Base-by-base conservation (phyloP, 2,113 vertebrate species). In the Chloropsis hardwickii region DNA sequence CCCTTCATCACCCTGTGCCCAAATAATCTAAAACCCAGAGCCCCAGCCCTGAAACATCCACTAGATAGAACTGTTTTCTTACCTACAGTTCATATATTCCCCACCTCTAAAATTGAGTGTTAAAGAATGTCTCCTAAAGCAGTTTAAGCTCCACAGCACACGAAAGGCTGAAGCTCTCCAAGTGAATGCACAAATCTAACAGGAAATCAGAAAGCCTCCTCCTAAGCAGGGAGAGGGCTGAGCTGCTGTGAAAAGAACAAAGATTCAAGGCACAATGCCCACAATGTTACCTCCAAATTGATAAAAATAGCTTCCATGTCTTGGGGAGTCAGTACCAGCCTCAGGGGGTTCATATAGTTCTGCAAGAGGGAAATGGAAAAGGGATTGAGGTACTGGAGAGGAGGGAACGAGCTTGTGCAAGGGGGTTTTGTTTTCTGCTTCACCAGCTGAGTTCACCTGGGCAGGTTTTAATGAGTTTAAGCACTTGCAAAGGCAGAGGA, bases 291-390 rank as follows among this genome's bases (percentile, higher is more conserved):
- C 99, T 99, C 99, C 65, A 99, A 96, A 94, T 99, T 99, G 96
- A 99, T 99, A 94, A 99, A 99, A 96, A 99, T 98, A 12, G 99
- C 98, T 42, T 98, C 98, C 99, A 99, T 98, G 71, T 99, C 99
- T 5, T 98, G 98, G 1, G 98, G 98, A 87, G 96, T 98, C 94
- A 99, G 98, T 21, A 99, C 98, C 92, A 98, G 98, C 96, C 98
- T 98, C 97, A 99, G 82, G 5, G 99, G 99, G 70, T 98, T 98
- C 99, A 99, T 99, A 47, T 99, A 99, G 95, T 99, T 99, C 99
- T 99, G 98, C 15, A 96, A 94, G 86, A 93, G 48, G 71, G 29
- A 96, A 81, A 83, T 1, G n/a, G 65, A 64, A 54, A 90, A 86
- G 25, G 42, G 40, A 22, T 4, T 94, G 67, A 81, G 92, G 60